A percentile compares a stretch with the other conserved stretches of the same genome.
These are phyloP conservation scores for Leptothorax acervorum DNA, from an alignment of 2,888 invertebrate species.

Conservation along the genomic window DNA sequence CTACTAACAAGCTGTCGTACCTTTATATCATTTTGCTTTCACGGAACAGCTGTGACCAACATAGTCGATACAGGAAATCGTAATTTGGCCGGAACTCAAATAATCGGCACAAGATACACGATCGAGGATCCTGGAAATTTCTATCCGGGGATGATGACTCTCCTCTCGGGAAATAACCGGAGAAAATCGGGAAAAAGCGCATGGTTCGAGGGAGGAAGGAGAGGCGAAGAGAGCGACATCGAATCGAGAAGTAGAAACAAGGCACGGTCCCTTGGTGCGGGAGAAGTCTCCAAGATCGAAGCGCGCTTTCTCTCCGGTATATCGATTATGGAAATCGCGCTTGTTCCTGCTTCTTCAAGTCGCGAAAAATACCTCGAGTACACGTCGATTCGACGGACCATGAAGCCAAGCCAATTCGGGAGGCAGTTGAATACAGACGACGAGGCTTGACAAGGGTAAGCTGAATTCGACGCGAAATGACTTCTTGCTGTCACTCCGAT, in stretches of 20 bases:
- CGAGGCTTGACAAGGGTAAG: constrained; percentile 50
- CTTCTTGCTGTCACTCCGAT: constrained; percentile 41
- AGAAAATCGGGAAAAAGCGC: constrained; percentile 61
- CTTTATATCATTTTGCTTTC: constrained; percentile 30
- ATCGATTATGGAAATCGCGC: constrained; percentile 74
- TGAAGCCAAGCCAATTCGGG: constrained; percentile 52
- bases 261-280: constrained; percentile 45
- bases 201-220: constrained; percentile 1
- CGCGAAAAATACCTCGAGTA: constrained; percentile 55
- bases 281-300: constrained; percentile 44
- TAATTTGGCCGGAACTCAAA: constrained; percentile 61
- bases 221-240: background rate
- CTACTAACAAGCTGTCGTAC: constrained; percentile 32
- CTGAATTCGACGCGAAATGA: constrained; percentile 42
- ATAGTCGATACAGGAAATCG: constrained; percentile 60
- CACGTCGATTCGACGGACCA: constrained; percentile 30
- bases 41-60: constrained; percentile 6
- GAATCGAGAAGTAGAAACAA: constrained; percentile 53
- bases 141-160: constrained; percentile 66
- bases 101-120: constrained; percentile 61
- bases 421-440: constrained; percentile 48
- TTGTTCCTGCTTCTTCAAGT: constrained; percentile 51
- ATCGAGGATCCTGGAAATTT: constrained; percentile 63
- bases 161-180: constrained; percentile 75
- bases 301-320: constrained; percentile 57